These are phyloP conservation scores for Cryptoblepharus egeriae DNA, from an alignment of 2,797 vertebrate genomes.

Conservation along the genomic window DNA sequence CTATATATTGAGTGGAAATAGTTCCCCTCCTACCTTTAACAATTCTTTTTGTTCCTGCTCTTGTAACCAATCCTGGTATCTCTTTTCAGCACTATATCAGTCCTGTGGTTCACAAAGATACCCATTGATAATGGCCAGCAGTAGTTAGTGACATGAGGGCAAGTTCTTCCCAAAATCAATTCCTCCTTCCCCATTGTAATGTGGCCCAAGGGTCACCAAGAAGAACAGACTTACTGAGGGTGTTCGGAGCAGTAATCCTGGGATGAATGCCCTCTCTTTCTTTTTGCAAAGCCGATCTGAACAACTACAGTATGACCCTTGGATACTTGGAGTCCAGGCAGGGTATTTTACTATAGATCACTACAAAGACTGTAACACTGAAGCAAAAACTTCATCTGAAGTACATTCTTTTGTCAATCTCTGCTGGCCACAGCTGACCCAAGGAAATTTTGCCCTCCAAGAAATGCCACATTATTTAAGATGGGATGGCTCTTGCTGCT, in stretches of 20 bases:
- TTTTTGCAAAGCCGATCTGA: slow-evolving; percentile 1
- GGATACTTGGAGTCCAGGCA: neutral
- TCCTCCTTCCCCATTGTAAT: neutral
- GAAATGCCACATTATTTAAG: slow-evolving; percentile 14
- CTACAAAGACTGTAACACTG: neutral
- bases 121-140: neutral
- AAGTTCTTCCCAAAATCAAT: neutral
- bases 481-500: neutral
- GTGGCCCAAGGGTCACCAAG: neutral
- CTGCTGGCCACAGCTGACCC: slow-evolving; percentile 26
- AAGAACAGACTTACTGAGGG: neutral
- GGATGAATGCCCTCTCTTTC: slow-evolving; percentile 24
- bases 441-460: neutral
- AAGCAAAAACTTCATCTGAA: slow-evolving; percentile 29
- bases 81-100: neutral
- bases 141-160: neutral
- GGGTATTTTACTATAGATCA: neutral
- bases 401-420: slow-evolving; percentile 35
- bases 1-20: neutral
- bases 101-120: neutral
- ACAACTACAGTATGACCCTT: neutral
- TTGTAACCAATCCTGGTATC: rapidly evolving
- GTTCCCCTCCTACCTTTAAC: neutral
- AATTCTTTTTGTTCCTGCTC: neutral
- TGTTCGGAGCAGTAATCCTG: neutral